phyloP scores from a whole-genome alignment of 2,797 vertebrate genomes.

The Nothura maculosa region DNA sequence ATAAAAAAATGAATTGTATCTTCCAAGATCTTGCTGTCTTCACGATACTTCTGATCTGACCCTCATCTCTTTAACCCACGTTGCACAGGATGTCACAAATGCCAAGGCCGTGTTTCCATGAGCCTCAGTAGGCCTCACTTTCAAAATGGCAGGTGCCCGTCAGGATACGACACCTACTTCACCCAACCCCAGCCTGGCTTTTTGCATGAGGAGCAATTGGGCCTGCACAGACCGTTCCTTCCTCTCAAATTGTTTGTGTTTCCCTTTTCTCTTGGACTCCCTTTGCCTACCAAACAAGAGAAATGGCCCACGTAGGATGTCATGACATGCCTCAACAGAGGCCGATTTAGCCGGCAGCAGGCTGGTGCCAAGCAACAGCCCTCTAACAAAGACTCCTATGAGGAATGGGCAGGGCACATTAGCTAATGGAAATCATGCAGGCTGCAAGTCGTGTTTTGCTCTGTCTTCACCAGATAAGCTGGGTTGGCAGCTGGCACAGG shows the following conservation, averaged over 20 bases:
- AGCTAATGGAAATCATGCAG: background rate
- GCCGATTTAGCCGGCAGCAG: background rate
- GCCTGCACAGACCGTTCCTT: background rate
- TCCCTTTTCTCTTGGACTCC: background rate
- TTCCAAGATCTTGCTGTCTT: background rate
- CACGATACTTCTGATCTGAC: background rate
- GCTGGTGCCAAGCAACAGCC: background rate
- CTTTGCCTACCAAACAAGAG: background rate
- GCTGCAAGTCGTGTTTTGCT: slow-evolving; percentile 5
- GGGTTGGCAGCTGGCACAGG: background rate
- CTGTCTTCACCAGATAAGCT: background rate
- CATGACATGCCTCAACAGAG: background rate
- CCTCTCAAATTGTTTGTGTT: background rate
- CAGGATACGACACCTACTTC: background rate
- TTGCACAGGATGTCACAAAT: background rate
- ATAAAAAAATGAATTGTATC: background rate
- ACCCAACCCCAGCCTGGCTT: background rate
- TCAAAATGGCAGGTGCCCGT: background rate
- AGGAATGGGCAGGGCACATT: background rate
- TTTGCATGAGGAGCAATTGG: background rate
- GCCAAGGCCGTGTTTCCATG: background rate
- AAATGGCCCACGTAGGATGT: background rate
- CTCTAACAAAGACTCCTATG: background rate
- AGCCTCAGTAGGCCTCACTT: background rate
- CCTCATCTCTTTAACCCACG: background rate